These are phyloP conservation scores for Luscinia luscinia DNA, from an alignment of 2,797 vertebrate species.

Conservation along the genomic window DNA sequence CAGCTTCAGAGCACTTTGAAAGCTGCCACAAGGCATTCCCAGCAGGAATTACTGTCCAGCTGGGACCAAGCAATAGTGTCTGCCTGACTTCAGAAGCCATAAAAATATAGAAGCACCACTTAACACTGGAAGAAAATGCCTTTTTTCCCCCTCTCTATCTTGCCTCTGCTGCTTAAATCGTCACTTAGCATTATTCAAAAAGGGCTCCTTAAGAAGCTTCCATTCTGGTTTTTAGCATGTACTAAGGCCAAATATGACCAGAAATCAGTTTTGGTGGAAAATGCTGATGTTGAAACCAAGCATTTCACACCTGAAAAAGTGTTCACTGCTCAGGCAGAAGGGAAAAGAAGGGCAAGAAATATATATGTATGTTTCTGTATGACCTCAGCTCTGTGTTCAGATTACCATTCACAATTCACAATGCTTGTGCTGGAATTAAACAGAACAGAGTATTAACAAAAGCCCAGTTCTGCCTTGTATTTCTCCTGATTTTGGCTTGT, in stretches of 20 bases:
- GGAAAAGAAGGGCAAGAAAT: neutral
- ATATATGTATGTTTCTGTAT: neutral
- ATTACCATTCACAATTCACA: neutral
- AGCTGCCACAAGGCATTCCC: neutral
- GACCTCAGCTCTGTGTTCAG: neutral
- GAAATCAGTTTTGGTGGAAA: neutral
- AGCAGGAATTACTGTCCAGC: constrained; percentile 45
- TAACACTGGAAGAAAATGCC: constrained; percentile 24
- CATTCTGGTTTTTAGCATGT: neutral
- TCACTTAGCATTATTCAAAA: constrained; percentile 17
- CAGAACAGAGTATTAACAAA: neutral
- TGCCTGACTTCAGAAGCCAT: constrained; percentile 45
- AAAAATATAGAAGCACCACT: constrained; percentile 48
- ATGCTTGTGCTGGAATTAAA: neutral
- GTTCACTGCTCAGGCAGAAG: neutral
- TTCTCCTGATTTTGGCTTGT: neutral
- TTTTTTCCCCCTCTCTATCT: neutral
- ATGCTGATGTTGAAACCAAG: neutral
- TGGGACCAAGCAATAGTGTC: constrained; percentile 21
- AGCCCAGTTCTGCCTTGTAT: neutral
- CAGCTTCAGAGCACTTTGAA: constrained; percentile 37
- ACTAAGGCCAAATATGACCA: neutral
- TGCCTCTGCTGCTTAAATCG: constrained; percentile 32
- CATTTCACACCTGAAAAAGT: neutral
- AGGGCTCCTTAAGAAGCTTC: neutral